A percentile compares a stretch with the other conserved stretches of the same genome.
Conservation (phyloP, 2,113 vertebrate genomes). For the Ptyas mucosa region DNA sequence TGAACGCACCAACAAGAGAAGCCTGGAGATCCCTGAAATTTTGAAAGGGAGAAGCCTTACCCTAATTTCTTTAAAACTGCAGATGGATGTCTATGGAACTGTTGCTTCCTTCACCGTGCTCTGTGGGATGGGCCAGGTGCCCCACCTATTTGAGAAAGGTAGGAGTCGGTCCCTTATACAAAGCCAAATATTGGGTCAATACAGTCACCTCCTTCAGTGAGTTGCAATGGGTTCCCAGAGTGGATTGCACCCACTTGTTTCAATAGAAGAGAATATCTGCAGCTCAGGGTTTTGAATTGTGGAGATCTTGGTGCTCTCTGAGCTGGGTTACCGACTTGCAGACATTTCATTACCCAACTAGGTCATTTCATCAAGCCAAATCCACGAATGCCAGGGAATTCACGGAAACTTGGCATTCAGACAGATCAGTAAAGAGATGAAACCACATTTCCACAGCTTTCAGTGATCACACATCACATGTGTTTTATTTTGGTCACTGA, state of each 20-base stretch:
- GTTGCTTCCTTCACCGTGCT: not conserved
- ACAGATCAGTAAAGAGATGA: not conserved
- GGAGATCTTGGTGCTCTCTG: not conserved
- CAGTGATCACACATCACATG: not conserved
- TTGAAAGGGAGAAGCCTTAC: not conserved
- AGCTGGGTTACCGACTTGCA: not conserved
- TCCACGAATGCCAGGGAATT: not conserved
- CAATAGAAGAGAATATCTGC: not conserved
- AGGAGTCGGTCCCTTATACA: not conserved
- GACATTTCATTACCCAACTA: not conserved
- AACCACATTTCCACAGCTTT: not conserved
- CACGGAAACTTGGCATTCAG: not conserved
- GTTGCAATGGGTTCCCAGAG: not conserved
- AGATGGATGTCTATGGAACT: not conserved
- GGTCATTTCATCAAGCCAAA: not conserved
- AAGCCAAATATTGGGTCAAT: not conserved
- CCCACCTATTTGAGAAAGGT: not conserved
- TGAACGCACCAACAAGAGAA: not conserved
- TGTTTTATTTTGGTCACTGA: not conserved
- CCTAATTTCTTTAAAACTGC: not conserved
- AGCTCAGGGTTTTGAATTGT: not conserved
- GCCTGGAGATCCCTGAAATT: not conserved
- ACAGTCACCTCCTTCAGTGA: not conserved
- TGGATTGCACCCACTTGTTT: not conserved
- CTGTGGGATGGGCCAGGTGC: not conserved